Conservation (phyloP, 2,797 vertebrate genomes). For the Eupleurogrammus muticus region DNA sequence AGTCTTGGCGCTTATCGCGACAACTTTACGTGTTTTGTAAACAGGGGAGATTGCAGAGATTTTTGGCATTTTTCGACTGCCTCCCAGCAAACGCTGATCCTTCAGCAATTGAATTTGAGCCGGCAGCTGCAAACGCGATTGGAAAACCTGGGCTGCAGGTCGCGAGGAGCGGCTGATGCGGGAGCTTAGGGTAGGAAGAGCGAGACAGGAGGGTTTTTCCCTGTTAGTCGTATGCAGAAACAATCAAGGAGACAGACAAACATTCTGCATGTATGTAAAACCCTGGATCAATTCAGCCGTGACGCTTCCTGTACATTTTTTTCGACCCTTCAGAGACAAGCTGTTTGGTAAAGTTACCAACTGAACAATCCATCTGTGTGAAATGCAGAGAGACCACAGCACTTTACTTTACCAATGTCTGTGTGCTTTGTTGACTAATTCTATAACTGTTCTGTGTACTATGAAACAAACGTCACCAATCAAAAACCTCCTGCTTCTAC, state of each 20-base stretch:
- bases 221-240: slow-evolving; percentile 67
- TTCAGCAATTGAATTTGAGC: slow-evolving; percentile 28
- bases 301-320: slow-evolving; percentile 38
- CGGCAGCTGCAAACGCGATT: slow-evolving; percentile 28
- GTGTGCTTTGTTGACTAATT: slow-evolving; percentile 10
- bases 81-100: neutral
- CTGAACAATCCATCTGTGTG: slow-evolving; percentile 29
- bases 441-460: neutral
- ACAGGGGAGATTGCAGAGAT: neutral
- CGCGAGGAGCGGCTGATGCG: slow-evolving; percentile 30
- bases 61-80: slow-evolving; percentile 11
- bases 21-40: slow-evolving; percentile 6
- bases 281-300: slow-evolving; percentile 24
- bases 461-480: neutral
- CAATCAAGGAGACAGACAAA: slow-evolving; percentile 62
- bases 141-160: slow-evolving; percentile 9
- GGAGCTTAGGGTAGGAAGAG: slow-evolving; percentile 31
- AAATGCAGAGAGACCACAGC: slow-evolving; percentile 5
- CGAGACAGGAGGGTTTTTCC: slow-evolving; percentile 25
- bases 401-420: slow-evolving; percentile 10
- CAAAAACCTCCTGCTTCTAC: neutral
- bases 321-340: slow-evolving; percentile 32
- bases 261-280: slow-evolving; percentile 21
- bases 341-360: slow-evolving; percentile 70
- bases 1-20: neutral